Percentiles rank a stretch among this genome's conserved stretches.
phyloP scores from a whole-genome alignment of 1,140 invertebrate species.

The Melipona quadrifasciata region DNA sequence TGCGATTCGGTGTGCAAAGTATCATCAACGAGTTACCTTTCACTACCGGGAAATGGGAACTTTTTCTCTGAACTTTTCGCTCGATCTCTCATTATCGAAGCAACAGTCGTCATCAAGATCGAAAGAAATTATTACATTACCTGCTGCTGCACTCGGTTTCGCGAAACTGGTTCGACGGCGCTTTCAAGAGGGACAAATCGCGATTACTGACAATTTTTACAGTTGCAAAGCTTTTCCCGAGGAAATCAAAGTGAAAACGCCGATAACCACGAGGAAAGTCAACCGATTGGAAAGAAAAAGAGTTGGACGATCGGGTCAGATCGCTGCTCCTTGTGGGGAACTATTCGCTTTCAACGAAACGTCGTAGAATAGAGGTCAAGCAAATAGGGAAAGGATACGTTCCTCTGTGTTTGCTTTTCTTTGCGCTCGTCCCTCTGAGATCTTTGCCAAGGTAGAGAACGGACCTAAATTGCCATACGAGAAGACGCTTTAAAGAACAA shows the following conservation, averaged over 20 bases:
- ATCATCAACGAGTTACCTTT: conserved; percentile 4
- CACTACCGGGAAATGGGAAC: conserved; percentile 10
- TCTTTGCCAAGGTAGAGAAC: neutral
- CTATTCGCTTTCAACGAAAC: conserved; percentile 17
- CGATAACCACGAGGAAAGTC: no score
- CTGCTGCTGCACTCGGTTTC: neutral
- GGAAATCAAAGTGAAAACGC: neutral
- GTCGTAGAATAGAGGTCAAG: neutral
- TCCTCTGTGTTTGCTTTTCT: conserved; percentile 1
- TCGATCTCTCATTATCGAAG: neutral
- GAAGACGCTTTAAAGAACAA: neutral
- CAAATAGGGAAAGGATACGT: neutral
- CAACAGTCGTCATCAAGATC: neutral
- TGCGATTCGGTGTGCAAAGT: conserved; percentile 27
- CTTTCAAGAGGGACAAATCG: neutral
- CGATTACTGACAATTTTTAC: neutral
- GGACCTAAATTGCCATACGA: neutral
- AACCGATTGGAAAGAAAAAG: neutral
- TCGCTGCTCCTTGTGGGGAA: neutral
- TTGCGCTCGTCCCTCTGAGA: neutral
- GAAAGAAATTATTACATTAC: neutral
- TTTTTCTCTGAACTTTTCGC: neutral
- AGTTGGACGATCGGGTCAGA: neutral
- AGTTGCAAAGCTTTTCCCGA: neutral
- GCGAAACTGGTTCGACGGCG: neutral